These are phyloP conservation scores for Brachionus plicatilis DNA, from an alignment of 1,140 invertebrate species.

Conservation along the genomic window DNA sequence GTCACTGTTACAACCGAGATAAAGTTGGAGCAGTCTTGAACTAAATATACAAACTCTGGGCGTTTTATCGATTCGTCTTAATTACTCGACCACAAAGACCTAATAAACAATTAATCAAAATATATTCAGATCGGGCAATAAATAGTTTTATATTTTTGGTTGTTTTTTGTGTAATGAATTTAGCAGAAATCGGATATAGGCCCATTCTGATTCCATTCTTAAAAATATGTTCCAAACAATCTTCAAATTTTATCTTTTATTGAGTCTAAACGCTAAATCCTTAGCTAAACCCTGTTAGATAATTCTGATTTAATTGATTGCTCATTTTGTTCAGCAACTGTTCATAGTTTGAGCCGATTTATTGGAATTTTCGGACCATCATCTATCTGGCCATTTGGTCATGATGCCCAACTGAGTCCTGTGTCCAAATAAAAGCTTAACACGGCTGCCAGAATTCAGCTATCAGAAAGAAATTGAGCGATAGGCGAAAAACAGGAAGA, in stretches of 20 bases:
- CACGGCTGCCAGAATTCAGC: neutral
- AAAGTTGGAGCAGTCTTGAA: neutral
- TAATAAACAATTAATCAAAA: neutral
- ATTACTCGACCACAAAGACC: neutral
- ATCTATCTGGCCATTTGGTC: neutral
- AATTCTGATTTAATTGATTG: conserved; percentile 22
- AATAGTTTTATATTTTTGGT: neutral
- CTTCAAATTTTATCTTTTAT: neutral
- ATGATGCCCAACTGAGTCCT: neutral
- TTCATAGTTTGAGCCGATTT: neutral
- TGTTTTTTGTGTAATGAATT: neutral
- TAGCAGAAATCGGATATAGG: neutral
- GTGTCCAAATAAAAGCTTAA: neutral
- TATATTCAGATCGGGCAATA: neutral
- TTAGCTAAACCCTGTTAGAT: neutral
- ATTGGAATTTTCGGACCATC: neutral
- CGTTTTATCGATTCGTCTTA: neutral
- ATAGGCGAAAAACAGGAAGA: neutral
- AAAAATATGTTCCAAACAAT: neutral
- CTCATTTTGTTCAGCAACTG: conserved; percentile 15
- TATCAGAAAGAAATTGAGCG: neutral
- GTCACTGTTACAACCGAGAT: neutral
- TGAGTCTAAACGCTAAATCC: neutral
- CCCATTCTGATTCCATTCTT: neutral
- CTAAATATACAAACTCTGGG: neutral